Percentiles rank a stretch among this genome's conserved stretches.
Evolutionary conservation across 2,113 vertebrate genomes (phyloP).

Genomic region (Pterophyllum scalare): DNA sequence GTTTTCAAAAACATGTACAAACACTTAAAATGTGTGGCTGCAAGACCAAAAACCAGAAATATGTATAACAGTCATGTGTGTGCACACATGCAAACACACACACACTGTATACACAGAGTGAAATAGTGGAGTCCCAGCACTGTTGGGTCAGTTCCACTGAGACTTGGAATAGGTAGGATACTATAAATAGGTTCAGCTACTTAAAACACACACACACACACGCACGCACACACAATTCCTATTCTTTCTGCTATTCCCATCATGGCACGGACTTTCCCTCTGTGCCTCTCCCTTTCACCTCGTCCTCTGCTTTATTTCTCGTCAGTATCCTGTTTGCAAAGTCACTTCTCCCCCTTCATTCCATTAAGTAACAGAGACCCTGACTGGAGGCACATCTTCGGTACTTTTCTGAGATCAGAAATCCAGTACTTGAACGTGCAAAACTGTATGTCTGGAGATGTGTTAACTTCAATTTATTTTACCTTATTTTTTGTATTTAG

Average conservation of each 20-base stretch:
- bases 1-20: not conserved
- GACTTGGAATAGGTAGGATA: slow-evolving; percentile 27
- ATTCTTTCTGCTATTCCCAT: slow-evolving; percentile 52
- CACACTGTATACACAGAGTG: not conserved
- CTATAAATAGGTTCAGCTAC: slow-evolving; percentile 55
- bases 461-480: not conserved
- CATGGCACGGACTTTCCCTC: slow-evolving; percentile 4
- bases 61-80: not conserved
- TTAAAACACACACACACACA: not conserved
- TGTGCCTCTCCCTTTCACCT: slow-evolving; percentile 2
- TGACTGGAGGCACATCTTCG: not conserved
- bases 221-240: rapidly evolving
- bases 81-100: not conserved
- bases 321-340: not conserved
- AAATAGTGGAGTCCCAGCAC: not conserved
- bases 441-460: slow-evolving; percentile 6
- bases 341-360: slow-evolving; percentile 10
- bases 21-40: not conserved
- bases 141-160: slow-evolving; percentile 39
- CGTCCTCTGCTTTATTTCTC: slow-evolving; percentile 1
- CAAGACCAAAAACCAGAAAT: slow-evolving; percentile 3
- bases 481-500: not conserved
- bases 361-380: slow-evolving; percentile 30
- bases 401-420: not conserved
- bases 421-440: not conserved